Conservation (phyloP, 37 sponge, comb jelly and placozoan genomes). For the Halisarca cf. caerulea region DNA sequence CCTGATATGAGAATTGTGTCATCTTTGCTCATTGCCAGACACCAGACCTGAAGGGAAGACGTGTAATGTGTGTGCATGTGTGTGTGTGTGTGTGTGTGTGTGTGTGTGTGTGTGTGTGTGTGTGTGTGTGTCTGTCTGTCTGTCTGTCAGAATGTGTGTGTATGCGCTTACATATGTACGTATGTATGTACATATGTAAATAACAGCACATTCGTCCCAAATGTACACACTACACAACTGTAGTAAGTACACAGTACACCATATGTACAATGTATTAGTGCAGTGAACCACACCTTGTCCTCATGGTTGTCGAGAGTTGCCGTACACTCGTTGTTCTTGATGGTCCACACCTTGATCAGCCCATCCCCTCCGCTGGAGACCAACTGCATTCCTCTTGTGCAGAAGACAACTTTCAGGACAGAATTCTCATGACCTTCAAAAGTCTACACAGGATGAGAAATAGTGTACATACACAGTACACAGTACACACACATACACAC, state of each 20-base stretch:
- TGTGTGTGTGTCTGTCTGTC: too few species aligned
- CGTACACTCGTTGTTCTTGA: conserved; percentile 80
- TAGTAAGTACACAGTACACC: too few species aligned
- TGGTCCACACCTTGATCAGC: conserved; percentile 94
- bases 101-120: too few species aligned
- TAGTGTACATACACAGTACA: background rate
- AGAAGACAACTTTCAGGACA: conserved; percentile 82
- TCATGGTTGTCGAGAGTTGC: conserved; percentile 88
- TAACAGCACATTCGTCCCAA: too few species aligned
- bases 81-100: background rate
- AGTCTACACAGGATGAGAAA: conserved; percentile 42
- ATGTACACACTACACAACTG: too few species aligned
- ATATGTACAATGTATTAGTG: too few species aligned
- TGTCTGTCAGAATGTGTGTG: too few species aligned
- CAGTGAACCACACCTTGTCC: conserved; percentile 67
- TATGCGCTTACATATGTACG: too few species aligned
- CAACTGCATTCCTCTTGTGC: conserved; percentile 86
- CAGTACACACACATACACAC: background rate
- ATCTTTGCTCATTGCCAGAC: conserved; percentile 43
- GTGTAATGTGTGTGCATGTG: background rate
- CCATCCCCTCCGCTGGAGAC: conserved; percentile 90
- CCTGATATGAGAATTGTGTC: conserved; percentile 81
- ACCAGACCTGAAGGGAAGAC: conserved; percentile 60
- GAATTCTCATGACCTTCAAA: conserved; percentile 94
- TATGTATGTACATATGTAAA: too few species aligned